Base-by-base conservation (phyloP, 2,113 vertebrate species). In the Pseudonaja textilis region DNA sequence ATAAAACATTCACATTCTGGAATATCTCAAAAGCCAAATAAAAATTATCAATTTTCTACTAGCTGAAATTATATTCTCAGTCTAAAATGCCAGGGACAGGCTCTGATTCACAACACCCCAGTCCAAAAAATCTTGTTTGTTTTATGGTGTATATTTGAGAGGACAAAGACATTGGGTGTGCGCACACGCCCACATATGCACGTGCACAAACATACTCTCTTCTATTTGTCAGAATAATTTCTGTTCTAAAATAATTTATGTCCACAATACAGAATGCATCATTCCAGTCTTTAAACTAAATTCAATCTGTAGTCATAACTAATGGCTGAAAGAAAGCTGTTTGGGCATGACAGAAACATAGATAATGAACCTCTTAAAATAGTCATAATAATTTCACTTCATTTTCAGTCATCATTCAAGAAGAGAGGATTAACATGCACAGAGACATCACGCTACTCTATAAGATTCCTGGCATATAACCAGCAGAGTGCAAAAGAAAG, bases 291-390 rank as follows among this genome's bases (percentile, higher is more conserved):
- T 42, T 29, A 85, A 64, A 85, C 92, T 61, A 89, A 87, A 89
- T 85, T 50, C 91, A 81, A 86, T 90, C 69, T 90, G 20, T n/a
- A 86, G 56, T 86, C 69, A 91, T 91, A 89, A 93, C 69, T 91
- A 61, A 89, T 64, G 55, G 57, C 47, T 85, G 18, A 42, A 89
- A 42, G 25, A 45, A 91, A 91, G 88, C 86, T 16, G 56, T 61
- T 85, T 93, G 90, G 74, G 50, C 26, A 55, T 54, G 74, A 89
- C 69, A 54, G 47, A 42, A 91, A 85, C 55, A 86, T 45, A 88
- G 54, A 91, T 91, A 89, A 93, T 52, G 8, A 91, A 88, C 47
- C 61, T 86, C 34, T 89, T 86, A 64, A 92, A 89, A 89, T 16
- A 93, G 59, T 56, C 59, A 20, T 88, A 54, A 85, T 93, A 85